These are phyloP conservation scores for Prunella strophiata DNA, from an alignment of 2,797 vertebrate species.

Conservation along the genomic window DNA sequence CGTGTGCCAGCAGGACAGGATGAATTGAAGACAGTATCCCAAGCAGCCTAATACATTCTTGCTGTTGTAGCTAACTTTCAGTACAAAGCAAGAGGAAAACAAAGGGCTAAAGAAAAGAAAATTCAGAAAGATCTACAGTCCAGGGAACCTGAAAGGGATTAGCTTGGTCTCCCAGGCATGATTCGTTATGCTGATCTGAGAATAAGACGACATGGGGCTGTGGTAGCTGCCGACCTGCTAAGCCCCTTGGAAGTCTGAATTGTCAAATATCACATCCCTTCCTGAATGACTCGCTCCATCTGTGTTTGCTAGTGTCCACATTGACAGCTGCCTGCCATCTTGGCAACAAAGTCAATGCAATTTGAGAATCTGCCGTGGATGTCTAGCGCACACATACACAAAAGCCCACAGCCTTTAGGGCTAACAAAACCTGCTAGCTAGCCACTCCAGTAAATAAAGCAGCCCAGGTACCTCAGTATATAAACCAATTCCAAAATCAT, in stretches of 20 bases:
- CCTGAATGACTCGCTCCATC: constrained; percentile 65
- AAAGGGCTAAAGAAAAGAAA: constrained; percentile 68
- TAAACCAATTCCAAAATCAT: constrained; percentile 49
- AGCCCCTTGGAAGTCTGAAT: constrained; percentile 55
- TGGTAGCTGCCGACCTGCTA: constrained; percentile 52
- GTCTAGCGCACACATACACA: not conserved
- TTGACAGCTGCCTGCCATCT: constrained; percentile 69
- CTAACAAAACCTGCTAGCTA: constrained; percentile 27
- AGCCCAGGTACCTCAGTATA: not conserved
- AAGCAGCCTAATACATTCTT: constrained; percentile 53
- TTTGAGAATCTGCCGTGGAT: constrained; percentile 53
- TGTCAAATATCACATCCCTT: constrained; percentile 58
- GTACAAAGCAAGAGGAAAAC: constrained; percentile 62
- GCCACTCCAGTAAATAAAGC: constrained; percentile 33
- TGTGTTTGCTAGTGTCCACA: constrained; percentile 67
- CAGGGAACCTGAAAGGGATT: constrained; percentile 71
- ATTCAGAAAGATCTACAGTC: constrained; percentile 67
- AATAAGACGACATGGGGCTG: constrained; percentile 25
- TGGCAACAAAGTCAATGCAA: constrained; percentile 57
- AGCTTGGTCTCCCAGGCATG: constrained; percentile 63
- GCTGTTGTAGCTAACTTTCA: constrained; percentile 49
- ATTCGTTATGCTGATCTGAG: constrained; percentile 67
- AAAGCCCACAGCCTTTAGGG: not conserved
- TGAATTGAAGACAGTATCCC: constrained; percentile 58
- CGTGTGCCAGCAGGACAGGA: constrained; percentile 29